phyloP scores from a whole-genome alignment of 2,113 vertebrate species.

The Lepisosteus oculatus region DNA sequence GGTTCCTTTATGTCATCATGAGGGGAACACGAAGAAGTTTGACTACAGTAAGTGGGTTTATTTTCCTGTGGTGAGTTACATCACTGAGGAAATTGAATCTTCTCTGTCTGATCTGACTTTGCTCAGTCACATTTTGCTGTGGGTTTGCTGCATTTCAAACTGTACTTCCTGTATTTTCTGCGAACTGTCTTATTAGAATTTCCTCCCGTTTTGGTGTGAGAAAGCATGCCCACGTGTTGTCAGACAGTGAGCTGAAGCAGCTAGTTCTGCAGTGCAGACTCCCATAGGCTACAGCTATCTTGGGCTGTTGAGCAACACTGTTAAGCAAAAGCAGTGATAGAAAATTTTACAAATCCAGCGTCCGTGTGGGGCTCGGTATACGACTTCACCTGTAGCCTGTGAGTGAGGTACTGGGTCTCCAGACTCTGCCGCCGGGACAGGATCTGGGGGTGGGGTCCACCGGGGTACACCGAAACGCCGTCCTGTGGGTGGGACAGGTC shows the following conservation, averaged over 20 bases:
- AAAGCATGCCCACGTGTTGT: too few relatives aligned
- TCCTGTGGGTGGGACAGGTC: conserved; percentile 76
- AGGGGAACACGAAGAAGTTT: too few relatives aligned
- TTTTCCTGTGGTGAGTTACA: too few relatives aligned
- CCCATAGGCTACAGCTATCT: too few relatives aligned
- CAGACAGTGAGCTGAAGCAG: too few relatives aligned
- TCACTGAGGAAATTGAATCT: too few relatives aligned
- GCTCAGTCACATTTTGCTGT: background rate
- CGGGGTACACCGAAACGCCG: conserved; percentile 66
- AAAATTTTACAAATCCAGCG: too few relatives aligned
- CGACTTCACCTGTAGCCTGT: conserved; percentile 81
- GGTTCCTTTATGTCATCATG: background rate
- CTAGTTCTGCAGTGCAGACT: too few relatives aligned
- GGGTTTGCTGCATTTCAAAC: background rate
- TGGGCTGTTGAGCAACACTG: too few relatives aligned
- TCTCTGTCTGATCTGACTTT: conserved; percentile 24
- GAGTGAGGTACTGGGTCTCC: conserved; percentile 86
- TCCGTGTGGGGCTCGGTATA: background rate
- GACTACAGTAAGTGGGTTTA: background rate
- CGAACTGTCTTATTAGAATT: background rate
- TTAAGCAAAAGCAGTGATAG: too few relatives aligned
- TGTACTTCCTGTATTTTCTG: too few relatives aligned
- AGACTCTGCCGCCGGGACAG: conserved; percentile 83
- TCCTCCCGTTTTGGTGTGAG: background rate
- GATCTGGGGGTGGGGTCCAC: conserved; percentile 63